Percentiles rank a stretch among this genome's conserved stretches.
These are phyloP conservation scores for Cassiopea andromeda DNA, from an alignment of 30 jellyfish, hydroid and myxozoan species.

Conservation along the genomic window DNA sequence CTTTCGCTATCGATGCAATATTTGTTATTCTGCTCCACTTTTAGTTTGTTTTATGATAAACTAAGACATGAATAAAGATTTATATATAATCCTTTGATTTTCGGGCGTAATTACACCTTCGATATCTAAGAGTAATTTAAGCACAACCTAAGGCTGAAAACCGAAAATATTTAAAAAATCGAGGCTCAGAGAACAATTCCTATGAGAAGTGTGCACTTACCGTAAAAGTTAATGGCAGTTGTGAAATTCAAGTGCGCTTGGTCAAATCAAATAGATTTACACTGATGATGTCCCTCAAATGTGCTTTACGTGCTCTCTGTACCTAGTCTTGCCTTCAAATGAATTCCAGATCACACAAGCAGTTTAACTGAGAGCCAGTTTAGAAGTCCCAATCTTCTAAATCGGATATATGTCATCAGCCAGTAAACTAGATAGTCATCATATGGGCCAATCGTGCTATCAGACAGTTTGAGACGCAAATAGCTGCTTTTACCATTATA, in stretches of 20 bases:
- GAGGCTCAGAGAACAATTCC: too few species aligned
- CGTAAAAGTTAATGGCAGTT: not conserved
- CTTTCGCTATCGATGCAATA: too few species aligned
- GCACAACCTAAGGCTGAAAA: too few species aligned
- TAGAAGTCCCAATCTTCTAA: constrained; percentile 19
- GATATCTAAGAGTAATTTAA: too few species aligned
- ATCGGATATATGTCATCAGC: constrained; percentile 49
- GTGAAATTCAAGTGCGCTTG: not conserved
- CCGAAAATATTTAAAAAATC: too few species aligned
- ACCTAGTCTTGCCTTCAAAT: not conserved
- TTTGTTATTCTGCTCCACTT: too few species aligned
- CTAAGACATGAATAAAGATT: too few species aligned
- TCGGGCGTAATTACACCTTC: too few species aligned
- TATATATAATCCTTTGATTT: too few species aligned
- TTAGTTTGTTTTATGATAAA: too few species aligned
- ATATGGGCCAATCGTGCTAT: constrained; percentile 19
- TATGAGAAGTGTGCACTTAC: not conserved
- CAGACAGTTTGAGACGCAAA: constrained; percentile 44
- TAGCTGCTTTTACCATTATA: constrained; percentile 22
- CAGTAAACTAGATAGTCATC: constrained; percentile 17
- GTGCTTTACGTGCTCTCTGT: not conserved
- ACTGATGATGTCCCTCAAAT: not conserved
- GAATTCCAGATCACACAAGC: constrained; percentile 40
- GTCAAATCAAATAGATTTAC: not conserved
- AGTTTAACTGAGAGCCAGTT: constrained; percentile 4